Percentiles rank a stretch among this genome's conserved stretches.
Conservation (phyloP, 2,113 vertebrate species). For the Bos indicus region DNA sequence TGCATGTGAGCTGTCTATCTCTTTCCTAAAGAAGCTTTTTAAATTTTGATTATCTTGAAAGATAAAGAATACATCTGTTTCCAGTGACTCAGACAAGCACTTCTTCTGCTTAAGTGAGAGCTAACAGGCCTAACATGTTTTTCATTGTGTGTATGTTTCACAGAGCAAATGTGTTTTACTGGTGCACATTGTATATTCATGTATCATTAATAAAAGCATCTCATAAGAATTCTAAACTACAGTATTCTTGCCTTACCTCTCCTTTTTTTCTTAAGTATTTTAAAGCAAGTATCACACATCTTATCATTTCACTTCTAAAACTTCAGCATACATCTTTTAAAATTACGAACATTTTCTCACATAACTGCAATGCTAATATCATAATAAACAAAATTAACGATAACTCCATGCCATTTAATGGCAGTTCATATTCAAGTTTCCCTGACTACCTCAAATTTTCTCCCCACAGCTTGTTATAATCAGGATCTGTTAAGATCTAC, state of each 20-base stretch:
- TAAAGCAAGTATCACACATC: not conserved
- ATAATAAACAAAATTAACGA: not conserved
- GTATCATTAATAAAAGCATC: not conserved
- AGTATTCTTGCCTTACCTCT: not conserved
- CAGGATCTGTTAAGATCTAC: not conserved
- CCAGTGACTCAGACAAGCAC: not conserved
- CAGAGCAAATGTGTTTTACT: not conserved
- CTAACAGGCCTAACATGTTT: not conserved
- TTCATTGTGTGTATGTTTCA: not conserved
- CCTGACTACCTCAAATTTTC: not conserved
- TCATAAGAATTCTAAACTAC: not conserved
- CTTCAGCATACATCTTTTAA: not conserved
- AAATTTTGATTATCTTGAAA: conserved; percentile 32
- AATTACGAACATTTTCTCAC: not conserved
- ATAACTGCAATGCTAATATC: not conserved
- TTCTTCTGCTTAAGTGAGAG: not conserved
- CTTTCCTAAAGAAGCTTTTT: not conserved
- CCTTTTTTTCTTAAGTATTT: not conserved
- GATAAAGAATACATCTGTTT: not conserved
- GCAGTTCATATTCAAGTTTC: not conserved
- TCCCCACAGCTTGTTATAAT: not conserved
- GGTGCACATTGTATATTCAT: not conserved
- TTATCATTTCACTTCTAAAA: not conserved
- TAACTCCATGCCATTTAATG: not conserved
- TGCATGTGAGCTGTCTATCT: not conserved